Conservation (phyloP, 2,888 invertebrate genomes). For the Carpatolechia fugitivella region DNA sequence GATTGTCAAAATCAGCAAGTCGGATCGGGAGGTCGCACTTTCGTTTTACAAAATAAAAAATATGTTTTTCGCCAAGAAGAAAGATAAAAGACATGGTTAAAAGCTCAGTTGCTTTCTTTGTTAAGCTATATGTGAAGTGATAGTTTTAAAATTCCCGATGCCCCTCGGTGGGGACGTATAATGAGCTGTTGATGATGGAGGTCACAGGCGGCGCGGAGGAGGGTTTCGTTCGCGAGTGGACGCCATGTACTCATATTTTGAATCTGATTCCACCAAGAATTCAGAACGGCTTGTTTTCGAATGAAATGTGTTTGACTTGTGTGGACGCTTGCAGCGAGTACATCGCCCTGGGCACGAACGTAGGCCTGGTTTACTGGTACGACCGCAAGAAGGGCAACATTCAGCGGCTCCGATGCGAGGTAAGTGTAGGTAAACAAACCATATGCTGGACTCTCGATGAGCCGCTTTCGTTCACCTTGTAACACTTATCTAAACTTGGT, state of each 20-base stretch:
- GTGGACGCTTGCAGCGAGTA: slow-evolving; percentile 90
- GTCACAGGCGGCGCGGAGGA: slow-evolving; percentile 66
- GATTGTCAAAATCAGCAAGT: slow-evolving; percentile 1
- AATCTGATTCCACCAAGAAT: slow-evolving; percentile 87
- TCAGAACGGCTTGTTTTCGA: slow-evolving; percentile 86
- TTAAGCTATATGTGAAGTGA: slow-evolving; percentile 14
- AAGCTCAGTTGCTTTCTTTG: background rate
- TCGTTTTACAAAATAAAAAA: slow-evolving; percentile 5
- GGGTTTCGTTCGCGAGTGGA: slow-evolving; percentile 86
- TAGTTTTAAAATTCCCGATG: slow-evolving; percentile 19
- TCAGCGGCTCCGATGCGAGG: slow-evolving; percentile 89
- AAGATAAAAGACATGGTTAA: slow-evolving; percentile 1
- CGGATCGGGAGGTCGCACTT: background rate
- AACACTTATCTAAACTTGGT: slow-evolving; percentile 27
- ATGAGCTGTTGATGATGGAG: too few species aligned
- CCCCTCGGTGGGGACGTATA: too few species aligned
- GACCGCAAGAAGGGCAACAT: slow-evolving; percentile 87
- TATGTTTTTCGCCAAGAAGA: background rate
- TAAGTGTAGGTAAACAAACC: slow-evolving; percentile 52
- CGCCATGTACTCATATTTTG: slow-evolving; percentile 86
- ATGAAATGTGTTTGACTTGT: slow-evolving; percentile 88
- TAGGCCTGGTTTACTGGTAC: slow-evolving; percentile 93
- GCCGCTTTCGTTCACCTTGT: slow-evolving; percentile 42
- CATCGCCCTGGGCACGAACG: slow-evolving; percentile 91
- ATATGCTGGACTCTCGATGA: slow-evolving; percentile 23